Evolutionary conservation across 2,797 vertebrate genomes (phyloP).

Genomic region (Danionella dracula): DNA sequence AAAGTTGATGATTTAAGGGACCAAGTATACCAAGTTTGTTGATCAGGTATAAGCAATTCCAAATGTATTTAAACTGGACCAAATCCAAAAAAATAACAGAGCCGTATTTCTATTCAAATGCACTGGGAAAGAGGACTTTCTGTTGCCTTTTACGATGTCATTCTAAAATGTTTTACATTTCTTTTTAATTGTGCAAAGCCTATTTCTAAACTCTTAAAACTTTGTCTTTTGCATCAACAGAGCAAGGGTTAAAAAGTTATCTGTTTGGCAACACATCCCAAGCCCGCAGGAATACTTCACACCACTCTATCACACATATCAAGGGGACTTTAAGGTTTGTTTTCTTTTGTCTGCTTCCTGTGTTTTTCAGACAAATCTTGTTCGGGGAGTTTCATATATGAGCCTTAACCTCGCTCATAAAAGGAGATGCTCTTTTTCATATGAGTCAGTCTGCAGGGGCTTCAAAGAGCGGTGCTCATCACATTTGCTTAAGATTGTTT

Average conservation of each 20-base stretch:
- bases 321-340: slow-evolving; percentile 67
- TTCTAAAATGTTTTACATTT: too few species aligned
- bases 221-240: slow-evolving; percentile 41
- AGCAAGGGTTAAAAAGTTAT: slow-evolving; percentile 46
- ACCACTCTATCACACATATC: slow-evolving; percentile 60
- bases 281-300: slow-evolving; percentile 62
- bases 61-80: too few species aligned
- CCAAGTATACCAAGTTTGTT: too few species aligned
- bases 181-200: too few species aligned
- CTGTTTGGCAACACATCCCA: slow-evolving; percentile 51
- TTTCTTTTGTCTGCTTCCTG: not conserved
- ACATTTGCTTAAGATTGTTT: slow-evolving; percentile 45
- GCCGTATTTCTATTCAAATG: too few species aligned
- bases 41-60: too few species aligned
- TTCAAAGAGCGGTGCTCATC: slow-evolving; percentile 41
- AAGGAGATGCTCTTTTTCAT: slow-evolving; percentile 27
- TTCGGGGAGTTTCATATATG: slow-evolving; percentile 50
- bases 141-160: too few species aligned
- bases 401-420: not conserved
- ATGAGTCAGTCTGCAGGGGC: slow-evolving; percentile 61
- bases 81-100: too few species aligned
- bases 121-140: too few species aligned
- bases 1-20: too few species aligned
- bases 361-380: not conserved
- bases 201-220: too few species aligned